A percentile compares a stretch with the other conserved stretches of the same genome.
phyloP scores from a whole-genome alignment of 1,140 invertebrate species.

The Tetramorium simillimum region DNA sequence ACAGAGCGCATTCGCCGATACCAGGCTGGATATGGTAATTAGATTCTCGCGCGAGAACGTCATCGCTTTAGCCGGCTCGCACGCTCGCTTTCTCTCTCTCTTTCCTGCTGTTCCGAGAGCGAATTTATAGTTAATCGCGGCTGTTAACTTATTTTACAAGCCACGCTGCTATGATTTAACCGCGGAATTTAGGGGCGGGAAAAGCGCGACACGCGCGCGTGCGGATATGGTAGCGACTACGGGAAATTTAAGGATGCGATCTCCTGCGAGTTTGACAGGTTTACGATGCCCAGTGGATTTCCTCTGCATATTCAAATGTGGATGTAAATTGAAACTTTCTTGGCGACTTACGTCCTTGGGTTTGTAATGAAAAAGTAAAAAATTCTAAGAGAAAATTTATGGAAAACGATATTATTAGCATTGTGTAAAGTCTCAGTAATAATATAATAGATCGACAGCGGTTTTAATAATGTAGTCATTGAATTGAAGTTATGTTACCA shows the following conservation, averaged over 20 bases:
- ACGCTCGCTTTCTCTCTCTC: conserved; percentile 39
- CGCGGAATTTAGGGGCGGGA: background rate
- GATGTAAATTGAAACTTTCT: conserved; percentile 52
- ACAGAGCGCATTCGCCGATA: conserved; percentile 17
- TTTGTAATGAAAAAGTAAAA: conserved; percentile 3
- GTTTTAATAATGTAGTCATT: background rate
- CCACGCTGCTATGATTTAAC: conserved; percentile 34
- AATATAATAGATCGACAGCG: background rate
- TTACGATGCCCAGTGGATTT: conserved; percentile 27
- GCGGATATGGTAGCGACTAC: conserved; percentile 7
- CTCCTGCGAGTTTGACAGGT: background rate
- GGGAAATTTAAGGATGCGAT: conserved; percentile 43
- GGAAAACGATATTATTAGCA: background rate
- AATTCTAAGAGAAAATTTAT: conserved; percentile 1
- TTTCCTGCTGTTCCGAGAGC: background rate
- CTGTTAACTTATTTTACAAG: conserved; percentile 46
- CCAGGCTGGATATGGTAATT: conserved; percentile 74
- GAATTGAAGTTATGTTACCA: background rate
- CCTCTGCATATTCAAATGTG: conserved; percentile 47
- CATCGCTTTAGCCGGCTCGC: conserved; percentile 68
- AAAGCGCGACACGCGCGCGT: background rate
- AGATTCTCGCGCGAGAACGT: conserved; percentile 72
- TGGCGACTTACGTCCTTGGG: conserved; percentile 1
- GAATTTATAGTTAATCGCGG: conserved; percentile 32
- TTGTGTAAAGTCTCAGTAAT: background rate